Conservation (phyloP, 2,113 vertebrate species). For the Haemorhous mexicanus region DNA sequence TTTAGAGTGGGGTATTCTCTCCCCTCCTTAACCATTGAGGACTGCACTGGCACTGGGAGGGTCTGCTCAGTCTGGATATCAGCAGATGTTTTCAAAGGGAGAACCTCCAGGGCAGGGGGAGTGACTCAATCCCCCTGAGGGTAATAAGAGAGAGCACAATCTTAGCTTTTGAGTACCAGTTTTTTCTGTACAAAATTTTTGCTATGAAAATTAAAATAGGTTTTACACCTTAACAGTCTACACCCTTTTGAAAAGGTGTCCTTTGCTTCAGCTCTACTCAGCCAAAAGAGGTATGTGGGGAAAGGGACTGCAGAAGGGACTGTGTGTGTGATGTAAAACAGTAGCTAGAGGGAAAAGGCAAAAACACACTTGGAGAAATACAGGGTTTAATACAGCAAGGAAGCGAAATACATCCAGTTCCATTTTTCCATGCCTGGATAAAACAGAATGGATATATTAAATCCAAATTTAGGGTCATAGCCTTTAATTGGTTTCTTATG, state of each 20-base stretch:
- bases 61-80: background rate
- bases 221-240: background rate
- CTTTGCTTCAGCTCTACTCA: background rate
- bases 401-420: background rate
- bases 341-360: background rate
- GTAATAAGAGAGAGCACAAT: background rate
- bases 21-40: background rate
- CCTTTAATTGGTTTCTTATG: background rate
- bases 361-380: background rate
- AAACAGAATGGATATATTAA: background rate
- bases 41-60: fast-evolving
- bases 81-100: background rate
- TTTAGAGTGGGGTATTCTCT: background rate
- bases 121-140: background rate
- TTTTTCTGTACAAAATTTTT: background rate
- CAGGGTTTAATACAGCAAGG: background rate
- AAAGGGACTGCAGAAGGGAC: background rate
- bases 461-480: background rate
- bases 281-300: background rate
- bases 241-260: background rate
- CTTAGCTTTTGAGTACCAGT: background rate
- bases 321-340: background rate
- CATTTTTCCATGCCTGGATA: background rate
- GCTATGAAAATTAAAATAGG: background rate
- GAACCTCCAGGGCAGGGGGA: background rate